phyloP scores from a whole-genome alignment of 2,888 invertebrate species.

The Apodemia hepburni region DNA sequence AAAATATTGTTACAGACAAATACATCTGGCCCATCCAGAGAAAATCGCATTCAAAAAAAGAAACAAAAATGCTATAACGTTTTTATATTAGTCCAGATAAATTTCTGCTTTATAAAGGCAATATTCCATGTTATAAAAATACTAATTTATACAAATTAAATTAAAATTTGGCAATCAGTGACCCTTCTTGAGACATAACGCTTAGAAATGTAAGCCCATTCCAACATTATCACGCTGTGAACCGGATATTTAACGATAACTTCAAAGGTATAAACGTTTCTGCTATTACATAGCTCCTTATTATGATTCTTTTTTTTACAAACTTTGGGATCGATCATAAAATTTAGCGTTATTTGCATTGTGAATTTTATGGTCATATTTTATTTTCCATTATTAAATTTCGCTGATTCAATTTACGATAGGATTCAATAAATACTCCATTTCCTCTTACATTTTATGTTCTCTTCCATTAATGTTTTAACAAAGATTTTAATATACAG shows the following conservation, averaged over 20 bases:
- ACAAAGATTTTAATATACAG: no score
- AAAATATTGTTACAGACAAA: no score
- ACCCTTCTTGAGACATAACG: not conserved
- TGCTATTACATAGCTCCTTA: not conserved
- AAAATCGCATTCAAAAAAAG: no score
- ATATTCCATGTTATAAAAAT: not conserved
- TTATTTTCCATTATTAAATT: constrained; percentile 1
- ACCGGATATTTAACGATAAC: not conserved
- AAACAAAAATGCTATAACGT: no score
- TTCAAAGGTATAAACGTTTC: not conserved
- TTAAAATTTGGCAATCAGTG: not conserved
- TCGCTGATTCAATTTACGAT: no score
- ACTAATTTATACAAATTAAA: not conserved
- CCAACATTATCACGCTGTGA: not conserved
- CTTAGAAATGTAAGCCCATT: not conserved
- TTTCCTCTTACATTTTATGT: no score
- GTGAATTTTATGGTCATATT: constrained; percentile 1
- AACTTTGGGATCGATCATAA: not conserved
- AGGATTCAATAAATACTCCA: no score
- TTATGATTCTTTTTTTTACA: not conserved
- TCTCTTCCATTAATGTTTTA: no score
- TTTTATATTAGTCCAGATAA: no score
- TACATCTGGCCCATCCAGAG: no score
- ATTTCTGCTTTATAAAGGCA: no score
- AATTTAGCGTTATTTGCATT: not conserved